Evolutionary conservation across 2,113 vertebrate genomes (phyloP), one percentile per base, ranked within the genome.

Genomic region (Lamprotornis superbus): DNA sequence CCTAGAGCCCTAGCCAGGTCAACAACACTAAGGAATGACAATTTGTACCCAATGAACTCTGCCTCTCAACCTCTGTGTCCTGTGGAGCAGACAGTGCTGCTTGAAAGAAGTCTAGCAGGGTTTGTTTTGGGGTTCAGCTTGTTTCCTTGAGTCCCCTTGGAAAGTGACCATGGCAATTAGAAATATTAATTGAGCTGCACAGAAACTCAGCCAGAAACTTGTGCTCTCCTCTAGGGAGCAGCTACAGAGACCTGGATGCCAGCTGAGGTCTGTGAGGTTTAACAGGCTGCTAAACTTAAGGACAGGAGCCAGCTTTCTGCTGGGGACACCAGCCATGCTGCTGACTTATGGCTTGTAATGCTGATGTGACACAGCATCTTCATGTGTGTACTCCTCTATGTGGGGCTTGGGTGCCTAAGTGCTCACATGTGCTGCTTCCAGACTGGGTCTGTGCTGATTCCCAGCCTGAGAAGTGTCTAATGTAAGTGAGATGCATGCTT

Each of bases 1-100:
- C 89, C 93, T 95, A 61, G 70, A 93, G 70, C 25, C 76, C 79
- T 40, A 70, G 84, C 65, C 93, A 96, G 93, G 90, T 96, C 87
- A 94, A 61, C 30, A 31, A 61, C 90, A 94, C 55, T 83, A 44
- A 81, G 89, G 64, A 93, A 90, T 73, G 63, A 89, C 91, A 87
- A 16, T 89, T 89, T 94, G 82, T 87, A 64, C 81, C 56, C 25
- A 47, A 61, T 1, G 5, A 95, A 64, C 80, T 89, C 91, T 96
- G 77, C 52, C 35, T 94, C 60, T 94, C 82, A 91, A 22, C 53
- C 81, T 83, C 61, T 79, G 31, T 75, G 79, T 84, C 69, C 86
- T 15, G 3, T 68, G 79, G 49, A 94, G 46, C 30, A 85, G 59
- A 28, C 68, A 70, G 20, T 89, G 50, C 25, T 61, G 20, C 79